These are phyloP conservation scores for Haliaeetus leucogaster DNA, from an alignment of 2,113 vertebrate genomes.

Conservation along the genomic window DNA sequence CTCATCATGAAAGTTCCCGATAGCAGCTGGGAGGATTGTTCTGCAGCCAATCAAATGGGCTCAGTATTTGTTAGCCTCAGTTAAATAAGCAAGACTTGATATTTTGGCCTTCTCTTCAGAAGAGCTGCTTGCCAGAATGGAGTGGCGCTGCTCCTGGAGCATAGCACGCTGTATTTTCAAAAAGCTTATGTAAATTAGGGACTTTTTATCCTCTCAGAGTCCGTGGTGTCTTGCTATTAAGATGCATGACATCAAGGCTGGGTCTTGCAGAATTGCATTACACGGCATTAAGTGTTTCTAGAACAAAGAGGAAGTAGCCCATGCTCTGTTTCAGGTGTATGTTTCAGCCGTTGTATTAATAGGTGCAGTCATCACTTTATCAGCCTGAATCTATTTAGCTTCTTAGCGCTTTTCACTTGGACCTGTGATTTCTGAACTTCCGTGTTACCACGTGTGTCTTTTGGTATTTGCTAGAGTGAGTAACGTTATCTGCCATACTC, in stretches of 20 bases:
- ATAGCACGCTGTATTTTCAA: neutral
- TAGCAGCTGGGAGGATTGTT: slow-evolving; percentile 28
- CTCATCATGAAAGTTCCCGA: slow-evolving; percentile 32
- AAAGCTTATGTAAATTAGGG: neutral
- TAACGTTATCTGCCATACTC: accelerated
- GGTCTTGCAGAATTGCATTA: neutral
- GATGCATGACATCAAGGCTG: neutral
- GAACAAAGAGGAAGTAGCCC: neutral
- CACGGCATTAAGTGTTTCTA: neutral
- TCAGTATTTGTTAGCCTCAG: neutral
- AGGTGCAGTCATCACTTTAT: neutral
- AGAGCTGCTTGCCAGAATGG: neutral
- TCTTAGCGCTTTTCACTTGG: neutral
- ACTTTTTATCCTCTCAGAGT: neutral
- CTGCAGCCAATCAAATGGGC: neutral
- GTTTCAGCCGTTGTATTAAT: neutral
- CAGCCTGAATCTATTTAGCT: neutral
- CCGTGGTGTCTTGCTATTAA: neutral
- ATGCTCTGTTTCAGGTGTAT: neutral
- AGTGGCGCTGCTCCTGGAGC: neutral
- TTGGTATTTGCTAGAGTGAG: too few species aligned
- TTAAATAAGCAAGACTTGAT: neutral
- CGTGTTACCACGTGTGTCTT: accelerated
- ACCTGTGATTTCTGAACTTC: neutral
- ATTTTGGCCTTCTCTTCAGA: neutral